Conservation (phyloP, 2,113 vertebrate species). For the Alosa alosa region DNA sequence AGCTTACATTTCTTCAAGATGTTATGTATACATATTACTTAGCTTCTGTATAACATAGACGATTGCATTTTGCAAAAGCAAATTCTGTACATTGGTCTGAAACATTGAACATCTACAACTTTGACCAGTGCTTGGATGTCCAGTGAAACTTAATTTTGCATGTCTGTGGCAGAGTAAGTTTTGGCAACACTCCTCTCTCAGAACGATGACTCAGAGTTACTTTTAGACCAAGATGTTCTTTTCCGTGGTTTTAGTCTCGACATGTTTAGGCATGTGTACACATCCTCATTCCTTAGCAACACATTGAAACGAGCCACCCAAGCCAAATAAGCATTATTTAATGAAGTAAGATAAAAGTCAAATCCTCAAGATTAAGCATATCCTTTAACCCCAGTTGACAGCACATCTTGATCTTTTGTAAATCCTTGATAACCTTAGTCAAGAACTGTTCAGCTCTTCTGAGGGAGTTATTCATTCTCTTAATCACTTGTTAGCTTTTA, state of each 20-base stretch:
- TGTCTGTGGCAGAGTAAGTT: not conserved
- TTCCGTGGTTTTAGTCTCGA: slow-evolving; percentile 28
- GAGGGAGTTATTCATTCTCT: not conserved
- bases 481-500: not conserved
- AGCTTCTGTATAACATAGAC: not conserved
- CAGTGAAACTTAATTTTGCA: not conserved
- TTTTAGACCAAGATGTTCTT: slow-evolving; percentile 41
- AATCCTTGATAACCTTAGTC: not conserved
- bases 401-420: not conserved
- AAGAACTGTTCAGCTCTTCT: not conserved
- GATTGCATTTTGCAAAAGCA: not conserved
- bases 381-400: not conserved
- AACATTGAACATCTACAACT: not conserved
- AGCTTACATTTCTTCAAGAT: no score
- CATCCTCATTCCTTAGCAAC: slow-evolving; percentile 2
- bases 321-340: not conserved
- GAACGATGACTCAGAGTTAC: slow-evolving; percentile 45
- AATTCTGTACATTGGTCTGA: not conserved
- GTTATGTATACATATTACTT: not conserved
- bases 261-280: slow-evolving; percentile 55
- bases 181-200: not conserved
- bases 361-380: not conserved
- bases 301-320: not conserved
- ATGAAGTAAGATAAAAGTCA: not conserved
- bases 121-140: not conserved